A percentile compares a stretch with the other conserved stretches of the same genome.
phyloP scores from a whole-genome alignment of 1,140 invertebrate species.

The Atta texana region DNA sequence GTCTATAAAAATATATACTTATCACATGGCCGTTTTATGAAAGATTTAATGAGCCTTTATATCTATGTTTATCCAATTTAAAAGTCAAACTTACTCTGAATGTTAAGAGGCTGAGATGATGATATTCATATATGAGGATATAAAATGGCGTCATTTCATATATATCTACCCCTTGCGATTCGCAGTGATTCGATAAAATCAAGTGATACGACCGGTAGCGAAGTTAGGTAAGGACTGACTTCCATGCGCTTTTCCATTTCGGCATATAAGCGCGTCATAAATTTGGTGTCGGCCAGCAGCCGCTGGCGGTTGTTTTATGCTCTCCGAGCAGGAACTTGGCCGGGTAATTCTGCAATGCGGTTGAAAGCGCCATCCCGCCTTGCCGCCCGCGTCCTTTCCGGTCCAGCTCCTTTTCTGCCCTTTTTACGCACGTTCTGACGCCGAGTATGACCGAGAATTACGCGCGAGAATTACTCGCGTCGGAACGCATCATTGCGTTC shows the following conservation, averaged over 20 bases:
- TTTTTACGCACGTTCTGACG: conserved; percentile 49
- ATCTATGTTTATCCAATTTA: neutral
- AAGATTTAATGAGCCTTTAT: neutral
- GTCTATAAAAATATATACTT: neutral
- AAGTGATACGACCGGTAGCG: neutral
- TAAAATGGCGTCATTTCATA: conserved; percentile 10
- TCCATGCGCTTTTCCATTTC: conserved; percentile 79
- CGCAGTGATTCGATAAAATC: conserved; percentile 42
- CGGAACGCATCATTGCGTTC: conserved; percentile 41
- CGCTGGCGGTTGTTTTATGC: conserved; percentile 82
- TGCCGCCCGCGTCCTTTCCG: conserved; percentile 54
- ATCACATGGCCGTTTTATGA: neutral
- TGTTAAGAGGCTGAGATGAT: neutral
- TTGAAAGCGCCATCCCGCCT: conserved; percentile 74
- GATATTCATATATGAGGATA: neutral
- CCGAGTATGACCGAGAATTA: conserved; percentile 45
- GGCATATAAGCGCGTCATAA: conserved; percentile 83
- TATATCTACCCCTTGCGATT: neutral
- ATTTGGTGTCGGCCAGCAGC: conserved; percentile 78
- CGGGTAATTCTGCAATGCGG: conserved; percentile 85
- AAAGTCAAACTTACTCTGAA: neutral
- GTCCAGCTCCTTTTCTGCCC: neutral
- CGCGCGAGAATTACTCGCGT: conserved; percentile 27
- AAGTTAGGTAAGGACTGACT: conserved; percentile 20
- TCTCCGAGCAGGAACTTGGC: conserved; percentile 80